Evolutionary conservation across 2,113 vertebrate genomes (phyloP).

Genomic region (Vidua macroura): DNA sequence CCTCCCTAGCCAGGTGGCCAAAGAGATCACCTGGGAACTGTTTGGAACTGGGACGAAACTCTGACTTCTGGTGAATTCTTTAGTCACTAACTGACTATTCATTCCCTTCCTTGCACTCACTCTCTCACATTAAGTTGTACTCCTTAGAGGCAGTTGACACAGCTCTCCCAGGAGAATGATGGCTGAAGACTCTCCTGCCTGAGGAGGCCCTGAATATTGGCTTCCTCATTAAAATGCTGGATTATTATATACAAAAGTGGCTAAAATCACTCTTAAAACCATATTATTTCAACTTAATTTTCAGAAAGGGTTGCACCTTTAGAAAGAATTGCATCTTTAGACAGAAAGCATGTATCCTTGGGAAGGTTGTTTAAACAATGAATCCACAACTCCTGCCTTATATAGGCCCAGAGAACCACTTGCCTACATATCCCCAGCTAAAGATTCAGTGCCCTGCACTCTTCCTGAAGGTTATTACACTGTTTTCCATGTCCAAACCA

Average conservation of each 20-base stretch:
- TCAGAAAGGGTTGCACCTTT: not conserved
- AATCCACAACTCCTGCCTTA: not conserved
- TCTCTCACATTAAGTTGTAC: not conserved
- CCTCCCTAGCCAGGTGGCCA: not conserved
- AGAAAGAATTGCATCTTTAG: not conserved
- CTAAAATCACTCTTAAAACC: not conserved
- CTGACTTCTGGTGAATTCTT: not conserved
- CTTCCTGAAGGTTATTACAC: not conserved
- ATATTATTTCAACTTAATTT: not conserved
- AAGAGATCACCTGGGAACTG: not conserved
- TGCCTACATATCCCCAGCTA: accelerated
- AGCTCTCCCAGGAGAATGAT: not conserved
- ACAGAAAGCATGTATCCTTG: not conserved
- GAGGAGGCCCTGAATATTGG: not conserved
- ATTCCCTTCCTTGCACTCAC: not conserved
- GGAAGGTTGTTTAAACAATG: not conserved
- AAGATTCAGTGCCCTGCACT: not conserved
- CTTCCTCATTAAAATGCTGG: not conserved
- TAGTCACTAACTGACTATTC: not conserved
- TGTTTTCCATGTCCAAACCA: not conserved
- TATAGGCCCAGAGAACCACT: not conserved
- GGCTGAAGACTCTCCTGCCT: not conserved
- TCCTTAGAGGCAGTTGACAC: not conserved
- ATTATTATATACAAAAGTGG: not conserved
- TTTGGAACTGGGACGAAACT: not conserved